Evolutionary conservation across 2,797 vertebrate genomes (phyloP).

Genomic region (Clamator glandarius): DNA sequence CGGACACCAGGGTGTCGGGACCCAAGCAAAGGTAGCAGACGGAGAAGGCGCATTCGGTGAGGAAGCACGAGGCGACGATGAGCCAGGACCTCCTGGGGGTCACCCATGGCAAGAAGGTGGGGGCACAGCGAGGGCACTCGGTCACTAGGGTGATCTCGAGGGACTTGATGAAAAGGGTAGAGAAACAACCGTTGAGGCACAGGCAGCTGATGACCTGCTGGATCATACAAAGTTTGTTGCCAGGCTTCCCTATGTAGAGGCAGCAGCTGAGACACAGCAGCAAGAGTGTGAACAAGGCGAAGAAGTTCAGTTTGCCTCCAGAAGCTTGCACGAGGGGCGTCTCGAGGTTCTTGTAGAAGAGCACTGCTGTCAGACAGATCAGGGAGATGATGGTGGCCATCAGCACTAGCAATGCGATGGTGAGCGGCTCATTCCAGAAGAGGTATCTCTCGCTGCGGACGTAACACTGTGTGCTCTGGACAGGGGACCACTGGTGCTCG

Average conservation of each 20-base stretch:
- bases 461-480: constrained; percentile 80
- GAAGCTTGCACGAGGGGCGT: constrained; percentile 81
- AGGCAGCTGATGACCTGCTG: constrained; percentile 76
- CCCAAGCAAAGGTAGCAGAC: constrained; percentile 25
- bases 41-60: not conserved
- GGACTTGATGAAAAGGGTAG: constrained; percentile 80
- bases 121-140: constrained; percentile 79
- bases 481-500: constrained; percentile 81
- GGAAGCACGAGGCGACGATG: not conserved
- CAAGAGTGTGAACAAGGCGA: constrained; percentile 77
- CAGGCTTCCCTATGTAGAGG: constrained; percentile 83
- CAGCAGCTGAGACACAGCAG: constrained; percentile 78
- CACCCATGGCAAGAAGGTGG: constrained; percentile 54
- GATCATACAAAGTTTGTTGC: constrained; percentile 68
- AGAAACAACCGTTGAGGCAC: constrained; percentile 80
- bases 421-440: constrained; percentile 74
- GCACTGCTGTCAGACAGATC: constrained; percentile 34
- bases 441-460: constrained; percentile 77
- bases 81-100: constrained; percentile 59
- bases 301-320: constrained; percentile 76
- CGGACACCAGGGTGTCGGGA: not conserved
- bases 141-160: constrained; percentile 69
- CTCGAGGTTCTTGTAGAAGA: constrained; percentile 77
- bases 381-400: constrained; percentile 62
- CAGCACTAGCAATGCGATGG: constrained; percentile 69